Evolutionary conservation across 2,797 vertebrate species (phyloP), one percentile per base, ranked within the genome.

Genomic region (Alcedo quadribrachys): DNA sequence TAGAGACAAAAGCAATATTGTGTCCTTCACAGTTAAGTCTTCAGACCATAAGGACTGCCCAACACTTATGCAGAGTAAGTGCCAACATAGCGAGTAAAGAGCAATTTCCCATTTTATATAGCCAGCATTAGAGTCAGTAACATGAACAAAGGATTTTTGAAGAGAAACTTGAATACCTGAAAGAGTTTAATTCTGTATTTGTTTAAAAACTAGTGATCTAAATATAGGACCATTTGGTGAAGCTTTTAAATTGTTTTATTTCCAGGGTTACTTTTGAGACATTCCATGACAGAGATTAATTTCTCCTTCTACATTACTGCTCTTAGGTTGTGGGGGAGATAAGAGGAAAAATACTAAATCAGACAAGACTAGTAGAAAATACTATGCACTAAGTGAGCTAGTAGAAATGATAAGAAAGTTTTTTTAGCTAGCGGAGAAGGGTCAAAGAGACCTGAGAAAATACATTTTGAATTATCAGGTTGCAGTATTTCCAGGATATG

Each of bases 271-370:
- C 60, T 45, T 87, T 85, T 84, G 15, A 70, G 21, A 30, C 1
- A 0, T 69, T 71, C 37, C 5, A 9, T 24, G 14, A 9, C 7
- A 87, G 12, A 62, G 2, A 67, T 30, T 33, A 0, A 6, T 62
- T 83, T 83, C 7, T 66, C 4, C 12, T 63, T 51, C 20, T 7
- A 15, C 14, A 22, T 25, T 76, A 35, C 6, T 71, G 6, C 18
- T 89, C 22, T 4, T 2, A 16, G 3, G 8, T 37, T 18, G 20
- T 28, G 11, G 8, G 5, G 14, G 6, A 80, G 9, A 22, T 22
- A 18, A 78, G n/a, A 61, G 8, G 10, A 16, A 78, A 87, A 55
- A 76, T 6, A 7, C 3, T 62, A 30, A 70, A 58, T 12, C 33
- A 77, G 9, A 13, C 30, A 86, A 58, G n/a, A 79, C 17, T 32